phyloP scores from a whole-genome alignment of 2,797 vertebrate genomes.

The Melopsittacus undulatus region DNA sequence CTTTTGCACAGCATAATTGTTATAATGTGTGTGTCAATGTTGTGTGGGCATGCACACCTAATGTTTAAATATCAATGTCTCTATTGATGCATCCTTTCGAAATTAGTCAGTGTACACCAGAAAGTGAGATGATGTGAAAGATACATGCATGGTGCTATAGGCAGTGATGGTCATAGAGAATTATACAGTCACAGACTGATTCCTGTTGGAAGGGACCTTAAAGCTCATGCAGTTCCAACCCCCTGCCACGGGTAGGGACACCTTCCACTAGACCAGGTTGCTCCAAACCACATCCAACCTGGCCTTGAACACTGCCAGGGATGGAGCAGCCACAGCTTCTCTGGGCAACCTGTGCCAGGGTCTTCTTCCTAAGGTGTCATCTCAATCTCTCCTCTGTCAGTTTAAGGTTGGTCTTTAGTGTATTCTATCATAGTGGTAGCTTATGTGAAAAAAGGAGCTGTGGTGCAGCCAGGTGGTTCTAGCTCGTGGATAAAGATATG shows the following conservation, averaged over 20 bases:
- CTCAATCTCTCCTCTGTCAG: background rate
- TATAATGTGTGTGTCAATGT: background rate
- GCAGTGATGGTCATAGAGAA: background rate
- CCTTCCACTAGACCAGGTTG: background rate
- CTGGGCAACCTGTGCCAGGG: background rate
- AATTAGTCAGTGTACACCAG: background rate
- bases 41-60: background rate
- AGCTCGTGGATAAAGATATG: background rate
- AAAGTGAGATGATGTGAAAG: background rate
- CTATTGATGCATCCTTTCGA: background rate
- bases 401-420: background rate
- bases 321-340: background rate
- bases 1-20: conserved; percentile 17
- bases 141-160: rapidly evolving
- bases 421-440: background rate
- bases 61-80: background rate
- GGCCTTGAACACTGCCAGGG: background rate
- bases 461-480: background rate
- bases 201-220: background rate
- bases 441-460: background rate
- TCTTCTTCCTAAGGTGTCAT: background rate
- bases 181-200: background rate
- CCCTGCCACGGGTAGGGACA: background rate
- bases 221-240: background rate
- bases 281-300: background rate